phyloP scores from a whole-genome alignment of 2,888 invertebrate species.

The Sepioteuthis lessoniana region DNA sequence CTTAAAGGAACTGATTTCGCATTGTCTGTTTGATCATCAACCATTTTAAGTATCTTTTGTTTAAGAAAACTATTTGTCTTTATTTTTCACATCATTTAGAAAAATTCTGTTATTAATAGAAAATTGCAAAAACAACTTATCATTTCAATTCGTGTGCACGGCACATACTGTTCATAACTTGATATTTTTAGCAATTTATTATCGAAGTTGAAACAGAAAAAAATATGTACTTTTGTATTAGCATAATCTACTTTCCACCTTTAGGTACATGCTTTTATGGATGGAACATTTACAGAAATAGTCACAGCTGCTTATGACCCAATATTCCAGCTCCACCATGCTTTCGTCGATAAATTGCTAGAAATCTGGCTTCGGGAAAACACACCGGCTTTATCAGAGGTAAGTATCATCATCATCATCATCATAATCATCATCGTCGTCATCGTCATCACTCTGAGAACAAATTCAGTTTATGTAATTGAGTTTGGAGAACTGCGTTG shows the following conservation, averaged over 20 bases:
- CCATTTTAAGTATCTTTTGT: too few relatives aligned
- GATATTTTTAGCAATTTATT: too few relatives aligned
- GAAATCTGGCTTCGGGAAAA: constrained; percentile 54
- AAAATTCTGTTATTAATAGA: not conserved
- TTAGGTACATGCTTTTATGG: constrained; percentile 45
- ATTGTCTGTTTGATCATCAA: too few relatives aligned
- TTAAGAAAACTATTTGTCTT: too few relatives aligned
- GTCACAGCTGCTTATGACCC: constrained; percentile 52
- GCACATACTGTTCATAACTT: too few relatives aligned
- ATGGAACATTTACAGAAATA: constrained; percentile 37
- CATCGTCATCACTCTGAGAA: too few relatives aligned
- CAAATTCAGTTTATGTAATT: too few relatives aligned
- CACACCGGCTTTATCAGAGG: constrained; percentile 50
- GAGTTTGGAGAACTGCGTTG: not conserved
- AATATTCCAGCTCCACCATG: constrained; percentile 54
- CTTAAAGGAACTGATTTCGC: too few relatives aligned
- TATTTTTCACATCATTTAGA: not conserved
- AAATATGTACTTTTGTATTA: too few relatives aligned
- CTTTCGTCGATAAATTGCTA: constrained; percentile 55
- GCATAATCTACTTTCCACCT: not conserved
- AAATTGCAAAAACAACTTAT: too few relatives aligned
- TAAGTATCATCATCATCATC: not conserved
- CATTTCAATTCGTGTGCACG: too few relatives aligned
- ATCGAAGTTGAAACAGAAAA: too few relatives aligned
- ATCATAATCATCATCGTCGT: not conserved